phyloP scores from a whole-genome alignment of 2,797 vertebrate genomes.

The Gymnothorax reevesii region DNA sequence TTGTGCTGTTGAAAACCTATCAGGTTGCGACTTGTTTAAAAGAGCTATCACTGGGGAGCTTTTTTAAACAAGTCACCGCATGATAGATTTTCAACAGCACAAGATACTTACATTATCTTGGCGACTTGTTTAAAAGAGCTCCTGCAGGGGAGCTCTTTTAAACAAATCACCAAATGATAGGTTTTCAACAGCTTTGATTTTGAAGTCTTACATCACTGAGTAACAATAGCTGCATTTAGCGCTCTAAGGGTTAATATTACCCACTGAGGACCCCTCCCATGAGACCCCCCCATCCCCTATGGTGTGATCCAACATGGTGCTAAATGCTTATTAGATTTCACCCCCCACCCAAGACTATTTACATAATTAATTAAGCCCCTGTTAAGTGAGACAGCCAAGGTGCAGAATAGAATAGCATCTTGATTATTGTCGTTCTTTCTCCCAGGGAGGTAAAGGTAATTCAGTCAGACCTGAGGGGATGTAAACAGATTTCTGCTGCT shows the following conservation, averaged over 20 bases:
- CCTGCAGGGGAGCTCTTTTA: too few relatives aligned
- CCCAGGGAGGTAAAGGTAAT: background rate
- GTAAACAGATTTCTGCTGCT: background rate
- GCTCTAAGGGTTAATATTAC: background rate
- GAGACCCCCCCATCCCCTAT: background rate
- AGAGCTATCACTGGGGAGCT: background rate
- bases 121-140: too few relatives aligned
- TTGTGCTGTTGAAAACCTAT: too few relatives aligned
- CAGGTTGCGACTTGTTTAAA: too few relatives aligned
- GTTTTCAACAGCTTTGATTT: background rate
- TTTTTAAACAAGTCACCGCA: background rate
- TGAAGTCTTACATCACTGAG: too few relatives aligned
- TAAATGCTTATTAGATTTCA: background rate
- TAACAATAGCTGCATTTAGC: too few relatives aligned
- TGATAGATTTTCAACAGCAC: too few relatives aligned
- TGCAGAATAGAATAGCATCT: background rate
- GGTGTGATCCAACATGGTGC: background rate
- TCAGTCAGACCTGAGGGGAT: background rate
- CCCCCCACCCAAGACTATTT: background rate
- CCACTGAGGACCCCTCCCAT: background rate
- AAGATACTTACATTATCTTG: too few relatives aligned
- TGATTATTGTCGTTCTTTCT: background rate
- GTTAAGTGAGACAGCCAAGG: background rate
- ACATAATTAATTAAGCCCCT: conserved; percentile 2
- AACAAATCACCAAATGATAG: too few relatives aligned